phyloP scores from a whole-genome alignment of 1,140 invertebrate genomes.

The Sitophilus oryzae region DNA sequence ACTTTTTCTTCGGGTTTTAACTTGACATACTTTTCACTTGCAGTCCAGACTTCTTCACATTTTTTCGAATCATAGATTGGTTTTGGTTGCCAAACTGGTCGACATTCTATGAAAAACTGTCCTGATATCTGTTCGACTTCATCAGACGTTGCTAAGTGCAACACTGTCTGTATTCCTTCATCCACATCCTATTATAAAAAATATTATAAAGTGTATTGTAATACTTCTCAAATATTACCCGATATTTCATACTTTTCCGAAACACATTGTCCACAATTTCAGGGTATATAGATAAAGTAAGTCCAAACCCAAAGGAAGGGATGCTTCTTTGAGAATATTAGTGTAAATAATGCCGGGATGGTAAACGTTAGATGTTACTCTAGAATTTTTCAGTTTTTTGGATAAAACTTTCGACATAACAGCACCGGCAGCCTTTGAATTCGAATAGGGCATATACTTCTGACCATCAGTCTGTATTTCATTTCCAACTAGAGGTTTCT shows the following conservation, averaged over 20 bases:
- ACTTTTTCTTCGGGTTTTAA: slow-evolving; percentile 4
- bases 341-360: slow-evolving; percentile 45
- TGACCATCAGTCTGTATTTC: neutral
- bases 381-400: slow-evolving; percentile 25
- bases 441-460: slow-evolving; percentile 19
- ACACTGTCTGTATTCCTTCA: slow-evolving; percentile 40
- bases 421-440: slow-evolving; percentile 34
- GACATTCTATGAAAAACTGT: slow-evolving; percentile 33
- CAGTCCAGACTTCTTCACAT: neutral
- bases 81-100: slow-evolving; percentile 6
- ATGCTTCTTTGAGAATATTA: neutral
- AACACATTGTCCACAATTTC: too few relatives aligned
- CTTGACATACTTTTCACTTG: slow-evolving; percentile 3
- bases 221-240: too few relatives aligned
- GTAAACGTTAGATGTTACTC: slow-evolving; percentile 45
- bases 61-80: neutral
- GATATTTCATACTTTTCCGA: too few relatives aligned
- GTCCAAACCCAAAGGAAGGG: too few relatives aligned
- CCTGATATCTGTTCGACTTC: slow-evolving; percentile 38
- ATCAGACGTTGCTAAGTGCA: slow-evolving; percentile 39
- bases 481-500: neutral
- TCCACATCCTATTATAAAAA: slow-evolving; percentile 24
- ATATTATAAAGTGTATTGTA: too few relatives aligned
- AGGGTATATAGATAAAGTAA: too few relatives aligned
- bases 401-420: slow-evolving; percentile 31